phyloP scores from a whole-genome alignment of 2,797 vertebrate genomes.

The Psittacula derbiana region DNA sequence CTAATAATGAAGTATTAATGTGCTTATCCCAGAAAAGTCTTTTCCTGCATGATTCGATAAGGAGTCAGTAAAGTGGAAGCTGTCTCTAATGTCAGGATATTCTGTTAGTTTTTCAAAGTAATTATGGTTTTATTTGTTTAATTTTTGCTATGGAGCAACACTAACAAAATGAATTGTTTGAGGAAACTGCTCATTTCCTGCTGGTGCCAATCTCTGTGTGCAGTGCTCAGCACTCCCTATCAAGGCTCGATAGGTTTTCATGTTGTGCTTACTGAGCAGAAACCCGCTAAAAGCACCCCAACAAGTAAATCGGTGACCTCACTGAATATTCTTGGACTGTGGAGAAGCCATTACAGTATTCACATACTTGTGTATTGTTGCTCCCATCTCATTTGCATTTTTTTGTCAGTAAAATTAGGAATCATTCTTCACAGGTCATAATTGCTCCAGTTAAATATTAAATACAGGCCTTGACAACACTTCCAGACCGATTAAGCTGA shows the following conservation, averaged over 20 bases:
- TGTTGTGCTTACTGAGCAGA: slow-evolving; percentile 3
- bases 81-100: slow-evolving; percentile 24
- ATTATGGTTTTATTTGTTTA: slow-evolving; percentile 42
- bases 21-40: slow-evolving; percentile 21
- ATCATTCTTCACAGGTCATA: background rate
- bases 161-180: slow-evolving; percentile 27
- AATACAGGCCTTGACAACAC: background rate
- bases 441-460: slow-evolving; percentile 8
- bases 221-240: background rate
- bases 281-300: background rate
- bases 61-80: slow-evolving; percentile 7
- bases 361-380: background rate
- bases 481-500: background rate
- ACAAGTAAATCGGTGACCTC: background rate
- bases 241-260: background rate
- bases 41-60: slow-evolving; percentile 53
- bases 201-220: background rate
- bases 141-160: slow-evolving; percentile 35
- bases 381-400: background rate
- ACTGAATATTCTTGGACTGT: background rate
- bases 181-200: slow-evolving; percentile 59
- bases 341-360: slow-evolving; percentile 6
- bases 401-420: background rate
- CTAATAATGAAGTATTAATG: slow-evolving; percentile 14
- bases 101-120: slow-evolving; percentile 28